A percentile compares a stretch with the other conserved stretches of the same genome.
Evolutionary conservation across 2,797 vertebrate genomes (phyloP).

Genomic region (Diglossa cyanea): DNA sequence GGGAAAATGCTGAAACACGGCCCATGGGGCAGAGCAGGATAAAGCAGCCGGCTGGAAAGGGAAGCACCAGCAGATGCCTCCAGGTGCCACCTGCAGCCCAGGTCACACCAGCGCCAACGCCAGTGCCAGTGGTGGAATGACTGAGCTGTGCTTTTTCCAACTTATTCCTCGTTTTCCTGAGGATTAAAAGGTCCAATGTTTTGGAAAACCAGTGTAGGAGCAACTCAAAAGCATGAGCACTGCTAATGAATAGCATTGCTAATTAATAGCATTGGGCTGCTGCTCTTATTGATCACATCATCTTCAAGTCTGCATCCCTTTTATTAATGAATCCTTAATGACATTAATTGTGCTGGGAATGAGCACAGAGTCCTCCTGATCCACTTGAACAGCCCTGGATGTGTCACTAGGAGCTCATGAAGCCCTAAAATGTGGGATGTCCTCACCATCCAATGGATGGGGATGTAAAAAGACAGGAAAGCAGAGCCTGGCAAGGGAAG

Average conservation of each 20-base stretch:
- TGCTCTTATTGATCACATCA: background rate
- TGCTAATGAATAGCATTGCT: background rate
- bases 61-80: background rate
- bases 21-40: rapidly evolving
- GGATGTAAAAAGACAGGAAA: background rate
- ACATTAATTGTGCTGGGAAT: background rate
- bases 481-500: background rate
- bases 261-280: background rate
- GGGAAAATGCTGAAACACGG: rapidly evolving
- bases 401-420: rapidly evolving
- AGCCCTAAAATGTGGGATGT: background rate
- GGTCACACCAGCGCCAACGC: background rate
- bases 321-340: background rate
- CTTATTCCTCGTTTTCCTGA: background rate
- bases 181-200: background rate
- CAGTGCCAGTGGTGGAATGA: background rate
- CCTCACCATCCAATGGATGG: rapidly evolving
- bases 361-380: background rate
- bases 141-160: background rate
- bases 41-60: background rate
- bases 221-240: background rate
- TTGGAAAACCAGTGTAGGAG: background rate
- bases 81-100: background rate
- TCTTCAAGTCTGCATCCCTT: background rate
- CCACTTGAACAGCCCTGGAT: background rate